These are phyloP conservation scores for Cheilosia scutellata DNA, from an alignment of 2,888 invertebrate genomes.

Conservation along the genomic window DNA sequence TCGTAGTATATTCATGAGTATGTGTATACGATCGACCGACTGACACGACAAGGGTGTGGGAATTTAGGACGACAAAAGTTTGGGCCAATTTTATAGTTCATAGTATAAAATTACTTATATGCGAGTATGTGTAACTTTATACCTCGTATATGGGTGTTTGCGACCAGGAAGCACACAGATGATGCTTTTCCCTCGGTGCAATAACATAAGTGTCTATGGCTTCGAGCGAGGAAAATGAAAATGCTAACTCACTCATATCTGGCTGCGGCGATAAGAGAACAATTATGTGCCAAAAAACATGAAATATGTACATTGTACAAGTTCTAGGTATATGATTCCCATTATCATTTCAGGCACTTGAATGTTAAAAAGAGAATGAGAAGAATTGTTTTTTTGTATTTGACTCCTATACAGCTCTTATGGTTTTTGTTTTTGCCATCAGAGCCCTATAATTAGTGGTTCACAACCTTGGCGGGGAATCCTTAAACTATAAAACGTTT, in stretches of 20 bases:
- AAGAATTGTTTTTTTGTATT: no score
- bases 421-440: no score
- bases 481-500: no score
- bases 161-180: constrained; percentile 80
- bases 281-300: constrained; percentile 51
- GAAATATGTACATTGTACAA: constrained; percentile 1
- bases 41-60: constrained; percentile 14
- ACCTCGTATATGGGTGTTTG: not conserved
- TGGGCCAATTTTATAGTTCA: constrained; percentile 68
- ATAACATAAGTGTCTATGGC: constrained; percentile 83
- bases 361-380: no score
- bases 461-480: no score
- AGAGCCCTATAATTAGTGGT: no score
- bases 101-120: constrained; percentile 52
- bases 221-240: constrained; percentile 81
- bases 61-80: constrained; percentile 59
- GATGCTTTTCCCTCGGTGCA: constrained; percentile 83
- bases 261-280: constrained; percentile 45
- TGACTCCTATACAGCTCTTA: no score
- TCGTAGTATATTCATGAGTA: constrained; percentile 9
- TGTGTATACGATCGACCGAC: not conserved
- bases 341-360: no score
- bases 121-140: not conserved
- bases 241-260: constrained; percentile 24
- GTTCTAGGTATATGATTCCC: no score